Evolutionary conservation across 2,888 invertebrate species (phyloP).

Genomic region (Lasioglossum leucozonium): DNA sequence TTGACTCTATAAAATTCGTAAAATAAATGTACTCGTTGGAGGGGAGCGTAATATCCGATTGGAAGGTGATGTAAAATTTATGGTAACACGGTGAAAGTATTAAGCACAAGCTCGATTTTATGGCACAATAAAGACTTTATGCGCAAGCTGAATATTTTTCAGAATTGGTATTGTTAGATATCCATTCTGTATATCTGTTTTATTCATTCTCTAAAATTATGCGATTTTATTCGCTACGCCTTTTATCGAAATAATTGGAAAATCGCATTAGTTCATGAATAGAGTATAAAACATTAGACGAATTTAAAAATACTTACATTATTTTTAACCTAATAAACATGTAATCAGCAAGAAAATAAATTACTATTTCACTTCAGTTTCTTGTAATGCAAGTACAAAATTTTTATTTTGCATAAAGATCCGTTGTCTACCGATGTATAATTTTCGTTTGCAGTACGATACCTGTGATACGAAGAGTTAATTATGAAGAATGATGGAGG

Average conservation of each 20-base stretch:
- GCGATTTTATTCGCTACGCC: not conserved
- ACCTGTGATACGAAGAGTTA: not conserved
- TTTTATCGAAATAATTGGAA: not conserved
- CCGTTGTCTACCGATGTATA: not conserved
- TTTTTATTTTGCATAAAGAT: no score
- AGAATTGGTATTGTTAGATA: not conserved
- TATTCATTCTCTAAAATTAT: not conserved
- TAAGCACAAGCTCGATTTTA: constrained; percentile 9
- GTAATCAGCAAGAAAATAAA: no score
- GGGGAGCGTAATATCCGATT: not conserved
- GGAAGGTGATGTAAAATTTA: constrained; percentile 3
- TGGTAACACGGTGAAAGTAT: not conserved
- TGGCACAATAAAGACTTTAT: not conserved
- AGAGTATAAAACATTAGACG: no score
- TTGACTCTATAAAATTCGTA: not conserved
- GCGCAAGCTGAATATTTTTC: not conserved
- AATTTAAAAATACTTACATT: no score
- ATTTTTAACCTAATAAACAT: no score
- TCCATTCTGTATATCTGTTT: not conserved
- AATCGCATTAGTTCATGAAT: not conserved
- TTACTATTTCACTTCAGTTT: no score
- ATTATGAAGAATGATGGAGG: not conserved
- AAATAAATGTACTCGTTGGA: not conserved
- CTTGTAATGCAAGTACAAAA: no score
- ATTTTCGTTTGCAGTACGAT: not conserved